phyloP scores from a whole-genome alignment of 1,140 invertebrate genomes.

The Drosophila cardini region DNA sequence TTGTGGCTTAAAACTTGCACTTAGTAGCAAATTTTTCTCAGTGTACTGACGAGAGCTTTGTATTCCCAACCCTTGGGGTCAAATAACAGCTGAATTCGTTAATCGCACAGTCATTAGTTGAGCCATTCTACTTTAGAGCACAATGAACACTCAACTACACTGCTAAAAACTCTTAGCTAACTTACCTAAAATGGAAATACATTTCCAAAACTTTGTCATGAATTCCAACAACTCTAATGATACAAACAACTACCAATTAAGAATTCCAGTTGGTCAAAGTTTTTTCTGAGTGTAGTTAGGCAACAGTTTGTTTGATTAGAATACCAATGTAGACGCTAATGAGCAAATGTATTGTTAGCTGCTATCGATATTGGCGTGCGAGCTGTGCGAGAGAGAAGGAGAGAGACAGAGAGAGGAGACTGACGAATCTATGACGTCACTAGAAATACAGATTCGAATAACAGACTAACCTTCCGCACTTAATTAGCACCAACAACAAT shows the following conservation, averaged over 20 bases:
- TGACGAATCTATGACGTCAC: constrained; percentile 20
- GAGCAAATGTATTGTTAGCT: constrained; percentile 27
- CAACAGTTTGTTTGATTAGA: constrained; percentile 34
- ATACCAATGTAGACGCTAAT: constrained; percentile 29
- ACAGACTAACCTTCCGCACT: constrained; percentile 24
- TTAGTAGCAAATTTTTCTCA: too few relatives aligned
- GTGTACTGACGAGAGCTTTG: too few relatives aligned
- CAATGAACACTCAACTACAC: too few relatives aligned
- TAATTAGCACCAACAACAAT: constrained; percentile 44
- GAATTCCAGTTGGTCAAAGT: background rate
- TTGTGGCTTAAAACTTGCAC: too few relatives aligned
- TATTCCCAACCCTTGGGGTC: too few relatives aligned
- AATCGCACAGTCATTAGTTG: background rate
- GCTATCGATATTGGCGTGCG: constrained; percentile 11
- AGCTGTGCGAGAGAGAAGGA: constrained; percentile 10
- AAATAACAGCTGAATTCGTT: background rate
- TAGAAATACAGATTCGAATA: constrained; percentile 10
- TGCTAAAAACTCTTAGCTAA: background rate
- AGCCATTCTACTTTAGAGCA: background rate
- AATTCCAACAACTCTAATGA: background rate
- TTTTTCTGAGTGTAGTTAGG: constrained; percentile 15
- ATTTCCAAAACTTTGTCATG: too few relatives aligned
- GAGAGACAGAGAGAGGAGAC: background rate
- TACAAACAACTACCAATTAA: background rate
- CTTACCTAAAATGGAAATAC: too few relatives aligned